A percentile compares a stretch with the other conserved stretches of the same genome.
phyloP scores from a whole-genome alignment of 2,113 vertebrate genomes.

The Spheniscus mendiculus region DNA sequence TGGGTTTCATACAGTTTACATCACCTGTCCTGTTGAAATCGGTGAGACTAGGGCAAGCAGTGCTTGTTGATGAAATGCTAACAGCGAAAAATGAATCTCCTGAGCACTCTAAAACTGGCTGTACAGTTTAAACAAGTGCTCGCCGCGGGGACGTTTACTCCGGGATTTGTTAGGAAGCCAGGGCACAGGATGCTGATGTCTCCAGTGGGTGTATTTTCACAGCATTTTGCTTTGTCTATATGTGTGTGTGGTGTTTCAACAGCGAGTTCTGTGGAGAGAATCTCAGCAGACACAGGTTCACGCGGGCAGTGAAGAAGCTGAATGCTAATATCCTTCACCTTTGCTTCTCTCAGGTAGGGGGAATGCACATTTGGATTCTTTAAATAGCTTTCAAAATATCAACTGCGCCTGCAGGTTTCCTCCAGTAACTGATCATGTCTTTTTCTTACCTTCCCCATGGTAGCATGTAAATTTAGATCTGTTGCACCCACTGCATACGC shows the following conservation, averaged over 20 bases:
- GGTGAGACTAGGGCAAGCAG: not conserved
- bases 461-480: conserved; percentile 94
- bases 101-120: not conserved
- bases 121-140: not conserved
- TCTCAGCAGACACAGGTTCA: conserved; percentile 92
- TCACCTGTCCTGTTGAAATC: not conserved
- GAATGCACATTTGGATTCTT: not conserved
- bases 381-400: not conserved
- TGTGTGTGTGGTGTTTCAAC: not conserved
- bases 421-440: not conserved
- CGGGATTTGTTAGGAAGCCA: not conserved
- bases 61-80: not conserved
- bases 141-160: fast-evolving
- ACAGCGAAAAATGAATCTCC: not conserved
- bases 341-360: conserved; percentile 96
- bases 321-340: conserved; percentile 96
- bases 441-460: not conserved
- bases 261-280: conserved; percentile 98
- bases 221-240: not conserved
- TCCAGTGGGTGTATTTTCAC: not conserved
- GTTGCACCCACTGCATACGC: conserved; percentile 94
- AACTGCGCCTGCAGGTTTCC: not conserved
- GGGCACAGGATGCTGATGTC: not conserved
- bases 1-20: not conserved
- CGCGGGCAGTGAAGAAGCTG: conserved; percentile 91